phyloP scores from a whole-genome alignment of 2,888 invertebrate genomes.

The Tetragonula carbonaria region DNA sequence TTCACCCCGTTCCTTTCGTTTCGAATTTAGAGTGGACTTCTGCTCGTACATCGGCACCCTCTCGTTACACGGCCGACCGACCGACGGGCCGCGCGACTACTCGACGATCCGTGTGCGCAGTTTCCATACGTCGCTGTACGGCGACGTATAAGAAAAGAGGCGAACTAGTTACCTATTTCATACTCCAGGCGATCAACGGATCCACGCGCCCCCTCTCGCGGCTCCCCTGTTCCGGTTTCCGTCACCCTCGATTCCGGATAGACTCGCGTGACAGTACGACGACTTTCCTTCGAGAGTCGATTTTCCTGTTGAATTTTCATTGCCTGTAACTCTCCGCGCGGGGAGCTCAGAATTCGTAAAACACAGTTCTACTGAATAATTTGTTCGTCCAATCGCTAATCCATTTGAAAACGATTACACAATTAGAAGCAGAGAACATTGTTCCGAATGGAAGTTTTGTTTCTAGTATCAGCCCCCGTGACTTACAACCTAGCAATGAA shows the following conservation, averaged over 20 bases:
- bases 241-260: neutral
- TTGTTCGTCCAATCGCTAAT: neutral
- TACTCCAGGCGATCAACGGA: conserved; percentile 4
- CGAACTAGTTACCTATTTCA: neutral
- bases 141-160: neutral
- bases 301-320: neutral
- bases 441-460: neutral
- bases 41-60: conserved; percentile 75
- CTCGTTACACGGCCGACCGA: conserved; percentile 68
- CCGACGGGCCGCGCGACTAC: conserved; percentile 56
- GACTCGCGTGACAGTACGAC: neutral
- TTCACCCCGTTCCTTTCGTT: conserved; percentile 76
- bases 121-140: neutral
- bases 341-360: neutral
- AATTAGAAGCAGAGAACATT: neutral
- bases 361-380: neutral
- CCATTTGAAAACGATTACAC: neutral
- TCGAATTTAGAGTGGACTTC: conserved; percentile 83
- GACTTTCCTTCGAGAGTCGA: neutral
- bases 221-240: conserved; percentile 19
- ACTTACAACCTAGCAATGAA: neutral
- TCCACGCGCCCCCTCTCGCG: conserved; percentile 28
- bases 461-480: neutral
- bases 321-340: neutral
- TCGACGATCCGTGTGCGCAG: conserved; percentile 33